A percentile compares a stretch with the other conserved stretches of the same genome.
Conservation (phyloP, 2,113 vertebrate genomes). For the Heterocephalus glaber region DNA sequence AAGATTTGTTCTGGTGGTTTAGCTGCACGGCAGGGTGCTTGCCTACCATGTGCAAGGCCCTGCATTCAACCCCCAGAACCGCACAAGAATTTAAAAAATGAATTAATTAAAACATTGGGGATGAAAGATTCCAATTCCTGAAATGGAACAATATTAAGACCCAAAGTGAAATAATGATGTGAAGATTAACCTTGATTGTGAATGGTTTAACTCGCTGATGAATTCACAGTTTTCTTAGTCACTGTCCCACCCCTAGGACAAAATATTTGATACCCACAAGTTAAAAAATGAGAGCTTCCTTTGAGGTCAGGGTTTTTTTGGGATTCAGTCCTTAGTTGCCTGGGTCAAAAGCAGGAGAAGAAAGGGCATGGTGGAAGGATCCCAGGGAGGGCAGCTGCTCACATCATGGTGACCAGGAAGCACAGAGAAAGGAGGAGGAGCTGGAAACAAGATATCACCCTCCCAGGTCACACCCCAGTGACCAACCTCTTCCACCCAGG, state of each 20-base stretch:
- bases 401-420: not conserved
- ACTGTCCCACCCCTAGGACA: not conserved
- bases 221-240: not conserved
- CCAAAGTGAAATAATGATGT: not conserved
- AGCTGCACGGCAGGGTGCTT: not conserved
- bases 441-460: not conserved
- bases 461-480: not conserved
- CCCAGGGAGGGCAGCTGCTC: not conserved
- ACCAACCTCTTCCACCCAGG: not conserved
- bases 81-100: not conserved
- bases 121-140: not conserved
- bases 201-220: not conserved
- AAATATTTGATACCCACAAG: not conserved
- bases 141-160: not conserved
- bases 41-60: no score
- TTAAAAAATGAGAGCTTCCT: not conserved
- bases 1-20: not conserved
- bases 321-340: not conserved
- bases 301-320: not conserved
- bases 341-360: not conserved
- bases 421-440: not conserved
- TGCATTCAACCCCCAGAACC: not conserved
- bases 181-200: not conserved
- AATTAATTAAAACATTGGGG: not conserved
- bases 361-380: not conserved